Percentiles rank a stretch among this genome's conserved stretches.
Evolutionary conservation across 2,888 invertebrate genomes (phyloP).

Genomic region (Tanaodytes sp.): DNA sequence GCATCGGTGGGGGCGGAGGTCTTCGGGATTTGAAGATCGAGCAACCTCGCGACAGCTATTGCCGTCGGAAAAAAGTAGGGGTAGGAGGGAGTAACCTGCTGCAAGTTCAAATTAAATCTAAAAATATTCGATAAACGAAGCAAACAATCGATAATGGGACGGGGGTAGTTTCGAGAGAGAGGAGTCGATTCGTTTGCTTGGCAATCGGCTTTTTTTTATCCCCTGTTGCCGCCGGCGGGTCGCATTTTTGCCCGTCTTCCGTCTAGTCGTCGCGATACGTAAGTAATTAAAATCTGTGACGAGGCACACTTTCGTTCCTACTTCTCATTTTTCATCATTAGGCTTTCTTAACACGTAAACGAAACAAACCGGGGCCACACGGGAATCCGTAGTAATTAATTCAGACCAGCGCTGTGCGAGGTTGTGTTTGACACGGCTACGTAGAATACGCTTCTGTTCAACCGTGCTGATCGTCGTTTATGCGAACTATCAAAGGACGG

Average conservation of each 20-base stretch:
- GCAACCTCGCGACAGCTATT: constrained; percentile 72
- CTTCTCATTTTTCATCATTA: constrained; percentile 44
- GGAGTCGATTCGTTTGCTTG: too few relatives aligned
- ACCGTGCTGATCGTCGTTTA: too few relatives aligned
- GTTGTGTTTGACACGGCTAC: too few relatives aligned
- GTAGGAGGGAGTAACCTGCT: too few relatives aligned
- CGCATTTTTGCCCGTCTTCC: constrained; percentile 36
- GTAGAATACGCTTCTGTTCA: too few relatives aligned
- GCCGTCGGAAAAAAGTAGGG: too few relatives aligned
- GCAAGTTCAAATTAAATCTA: constrained; percentile 69
- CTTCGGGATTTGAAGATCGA: constrained; percentile 72
- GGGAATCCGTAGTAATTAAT: constrained; percentile 37
- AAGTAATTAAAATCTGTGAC: constrained; percentile 66
- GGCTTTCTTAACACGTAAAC: constrained; percentile 48
- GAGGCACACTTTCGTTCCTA: constrained; percentile 46
- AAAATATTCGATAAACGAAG: constrained; percentile 72
- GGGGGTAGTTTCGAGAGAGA: too few relatives aligned
- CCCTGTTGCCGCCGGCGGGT: constrained; percentile 32
- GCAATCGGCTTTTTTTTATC: too few relatives aligned
- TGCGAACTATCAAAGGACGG: too few relatives aligned
- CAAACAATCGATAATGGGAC: constrained; percentile 71
- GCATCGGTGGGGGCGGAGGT: constrained; percentile 59
- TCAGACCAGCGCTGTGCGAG: constrained; percentile 19
- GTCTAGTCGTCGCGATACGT: constrained; percentile 60
- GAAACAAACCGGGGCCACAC: constrained; percentile 38